Conservation (phyloP, 1,140 invertebrate species). For the Hyles euphorbiae region DNA sequence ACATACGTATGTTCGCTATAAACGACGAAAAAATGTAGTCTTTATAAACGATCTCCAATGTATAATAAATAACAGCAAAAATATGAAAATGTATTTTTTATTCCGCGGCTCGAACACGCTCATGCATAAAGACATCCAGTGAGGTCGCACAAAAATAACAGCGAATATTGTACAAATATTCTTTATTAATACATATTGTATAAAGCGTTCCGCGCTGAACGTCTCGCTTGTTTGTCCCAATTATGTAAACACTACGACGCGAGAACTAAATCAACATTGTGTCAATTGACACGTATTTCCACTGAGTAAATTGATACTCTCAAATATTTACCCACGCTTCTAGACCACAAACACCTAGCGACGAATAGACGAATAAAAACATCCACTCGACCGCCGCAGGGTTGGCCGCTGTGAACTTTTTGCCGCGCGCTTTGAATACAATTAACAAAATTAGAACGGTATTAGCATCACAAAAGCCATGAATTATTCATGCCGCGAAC, state of each 20-base stretch:
- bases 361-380: constrained; percentile 24
- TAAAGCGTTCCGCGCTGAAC: neutral
- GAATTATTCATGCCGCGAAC: constrained; percentile 44
- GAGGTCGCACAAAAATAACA: no score
- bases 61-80: no score
- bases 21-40: no score
- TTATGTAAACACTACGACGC: constrained; percentile 14
- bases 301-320: constrained; percentile 18
- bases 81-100: no score
- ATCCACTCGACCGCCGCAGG: constrained; percentile 17
- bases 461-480: constrained; percentile 47
- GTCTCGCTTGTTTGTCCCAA: constrained; percentile 14
- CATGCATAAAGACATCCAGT: no score
- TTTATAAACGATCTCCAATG: no score
- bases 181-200: no score
- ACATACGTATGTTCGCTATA: no score
- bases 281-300: constrained; percentile 17
- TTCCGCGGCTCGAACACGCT: no score
- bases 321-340: constrained; percentile 37
- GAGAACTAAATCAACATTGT: constrained; percentile 14
- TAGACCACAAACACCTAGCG: constrained; percentile 23
- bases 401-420: constrained; percentile 10
- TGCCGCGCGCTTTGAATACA: constrained; percentile 42
- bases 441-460: constrained; percentile 52
- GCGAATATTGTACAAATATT: no score